phyloP scores from a whole-genome alignment of 2,113 vertebrate species.

The Panurus biarmicus region DNA sequence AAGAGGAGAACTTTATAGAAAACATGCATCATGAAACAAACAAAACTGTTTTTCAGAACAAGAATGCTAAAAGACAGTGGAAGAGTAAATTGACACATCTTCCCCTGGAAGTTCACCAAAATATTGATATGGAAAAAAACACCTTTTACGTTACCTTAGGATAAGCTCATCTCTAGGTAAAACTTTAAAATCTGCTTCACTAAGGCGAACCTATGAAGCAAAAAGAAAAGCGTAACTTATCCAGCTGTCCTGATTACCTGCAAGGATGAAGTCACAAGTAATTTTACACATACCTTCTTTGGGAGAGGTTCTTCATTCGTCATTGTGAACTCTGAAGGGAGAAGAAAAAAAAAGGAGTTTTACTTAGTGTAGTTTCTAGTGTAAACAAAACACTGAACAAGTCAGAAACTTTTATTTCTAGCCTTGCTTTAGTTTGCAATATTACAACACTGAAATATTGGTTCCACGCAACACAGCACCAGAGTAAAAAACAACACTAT shows the following conservation, averaged over 20 bases:
- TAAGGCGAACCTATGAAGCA: slow-evolving; percentile 87
- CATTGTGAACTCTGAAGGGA: slow-evolving; percentile 82
- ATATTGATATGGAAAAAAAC: not conserved
- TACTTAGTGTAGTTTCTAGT: not conserved
- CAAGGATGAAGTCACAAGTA: not conserved
- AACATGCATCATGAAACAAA: not conserved
- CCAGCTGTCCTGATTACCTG: not conserved
- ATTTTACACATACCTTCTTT: slow-evolving; percentile 85
- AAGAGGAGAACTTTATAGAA: not conserved
- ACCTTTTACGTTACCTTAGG: slow-evolving; percentile 77
- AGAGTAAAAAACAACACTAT: not conserved
- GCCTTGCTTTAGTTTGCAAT: not conserved
- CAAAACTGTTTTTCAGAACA: not conserved
- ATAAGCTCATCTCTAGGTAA: slow-evolving; percentile 94
- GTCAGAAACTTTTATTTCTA: not conserved
- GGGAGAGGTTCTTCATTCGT: slow-evolving; percentile 99
- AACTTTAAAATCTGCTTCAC: slow-evolving; percentile 96
- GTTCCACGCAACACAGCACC: not conserved
- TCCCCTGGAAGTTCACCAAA: not conserved
- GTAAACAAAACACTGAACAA: not conserved
- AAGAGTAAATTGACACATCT: not conserved
- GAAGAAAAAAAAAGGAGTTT: not conserved
- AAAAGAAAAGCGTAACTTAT: not conserved
- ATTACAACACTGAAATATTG: not conserved
- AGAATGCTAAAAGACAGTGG: not conserved